A percentile compares a stretch with the other conserved stretches of the same genome.
phyloP scores from a whole-genome alignment of 2,888 invertebrate species.

The Odontocolon sp. region DNA sequence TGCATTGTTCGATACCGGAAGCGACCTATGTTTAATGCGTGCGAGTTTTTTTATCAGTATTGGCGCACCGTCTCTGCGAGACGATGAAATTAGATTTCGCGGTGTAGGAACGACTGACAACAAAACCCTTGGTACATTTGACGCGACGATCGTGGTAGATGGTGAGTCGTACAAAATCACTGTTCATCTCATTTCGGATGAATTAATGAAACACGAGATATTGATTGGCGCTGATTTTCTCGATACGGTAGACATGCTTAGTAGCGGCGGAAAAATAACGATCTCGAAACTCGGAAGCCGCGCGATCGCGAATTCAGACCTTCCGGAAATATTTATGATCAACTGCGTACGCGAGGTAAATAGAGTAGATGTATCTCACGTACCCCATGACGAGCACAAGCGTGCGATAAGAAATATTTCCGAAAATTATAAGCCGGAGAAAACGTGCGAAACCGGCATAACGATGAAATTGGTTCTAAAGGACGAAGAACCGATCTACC shows the following conservation, averaged over 20 bases:
- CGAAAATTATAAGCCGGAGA: conserved; percentile 62
- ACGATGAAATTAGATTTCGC: conserved; percentile 18
- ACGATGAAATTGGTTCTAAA: conserved; percentile 68
- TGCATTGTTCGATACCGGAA: conserved; percentile 52
- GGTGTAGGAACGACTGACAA: conserved; percentile 40
- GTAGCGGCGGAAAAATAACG: background rate
- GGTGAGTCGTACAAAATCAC: background rate
- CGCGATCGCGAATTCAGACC: background rate
- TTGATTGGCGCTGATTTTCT: conserved; percentile 28
- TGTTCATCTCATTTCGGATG: conserved; percentile 4
- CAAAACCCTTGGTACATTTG: conserved; percentile 16
- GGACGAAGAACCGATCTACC: conserved; percentile 68
- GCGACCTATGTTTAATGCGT: conserved; percentile 45
- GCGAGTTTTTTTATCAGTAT: conserved; percentile 29
- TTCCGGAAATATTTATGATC: background rate
- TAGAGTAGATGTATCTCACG: background rate
- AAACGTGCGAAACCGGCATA: conserved; percentile 60
- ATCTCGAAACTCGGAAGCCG: no score
- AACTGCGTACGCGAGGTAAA: background rate
- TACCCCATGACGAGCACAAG: background rate
- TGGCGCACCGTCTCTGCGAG: conserved; percentile 34
- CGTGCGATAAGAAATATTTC: conserved; percentile 34
- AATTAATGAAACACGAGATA: conserved; percentile 4
- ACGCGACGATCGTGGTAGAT: conserved; percentile 16
- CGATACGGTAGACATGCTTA: background rate